phyloP scores from a whole-genome alignment of 1,140 invertebrate species.

The Drosophila cardini region DNA sequence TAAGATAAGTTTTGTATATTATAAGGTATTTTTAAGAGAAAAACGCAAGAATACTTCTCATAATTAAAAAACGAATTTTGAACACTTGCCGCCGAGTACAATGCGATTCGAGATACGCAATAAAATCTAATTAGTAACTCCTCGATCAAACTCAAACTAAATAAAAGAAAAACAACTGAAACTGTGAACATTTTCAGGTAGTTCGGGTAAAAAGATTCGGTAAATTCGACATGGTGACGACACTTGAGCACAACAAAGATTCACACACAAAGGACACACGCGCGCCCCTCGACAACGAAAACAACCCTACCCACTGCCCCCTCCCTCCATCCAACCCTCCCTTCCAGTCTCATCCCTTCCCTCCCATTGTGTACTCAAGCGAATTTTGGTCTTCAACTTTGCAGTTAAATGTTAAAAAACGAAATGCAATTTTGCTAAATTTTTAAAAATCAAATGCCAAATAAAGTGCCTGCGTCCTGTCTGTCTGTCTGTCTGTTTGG shows the following conservation, averaged over 20 bases:
- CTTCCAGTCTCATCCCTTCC: constrained; percentile 13
- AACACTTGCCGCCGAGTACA: constrained; percentile 69
- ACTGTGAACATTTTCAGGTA: constrained; percentile 67
- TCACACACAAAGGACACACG: constrained; percentile 76
- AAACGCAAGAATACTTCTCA: constrained; percentile 32
- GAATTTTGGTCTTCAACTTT: constrained; percentile 41
- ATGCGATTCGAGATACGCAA: constrained; percentile 73
- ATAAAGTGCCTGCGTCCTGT: constrained; percentile 62
- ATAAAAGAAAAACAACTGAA: constrained; percentile 24
- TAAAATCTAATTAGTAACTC: constrained; percentile 80
- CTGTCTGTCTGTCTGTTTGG: too few relatives aligned
- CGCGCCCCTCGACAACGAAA: constrained; percentile 40
- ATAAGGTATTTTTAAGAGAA: not conserved
- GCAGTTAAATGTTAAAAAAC: constrained; percentile 35
- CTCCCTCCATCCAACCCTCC: not conserved
- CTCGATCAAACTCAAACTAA: constrained; percentile 20
- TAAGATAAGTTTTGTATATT: not conserved
- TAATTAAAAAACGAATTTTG: constrained; percentile 62
- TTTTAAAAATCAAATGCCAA: constrained; percentile 79
- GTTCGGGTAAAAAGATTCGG: constrained; percentile 57
- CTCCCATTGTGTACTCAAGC: constrained; percentile 68
- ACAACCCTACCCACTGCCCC: constrained; percentile 49
- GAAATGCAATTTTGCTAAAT: constrained; percentile 58
- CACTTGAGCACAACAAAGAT: constrained; percentile 78
- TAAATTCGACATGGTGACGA: constrained; percentile 76